Conservation (phyloP, 2,888 invertebrate genomes). For the Drosophila cyrtoloma region DNA sequence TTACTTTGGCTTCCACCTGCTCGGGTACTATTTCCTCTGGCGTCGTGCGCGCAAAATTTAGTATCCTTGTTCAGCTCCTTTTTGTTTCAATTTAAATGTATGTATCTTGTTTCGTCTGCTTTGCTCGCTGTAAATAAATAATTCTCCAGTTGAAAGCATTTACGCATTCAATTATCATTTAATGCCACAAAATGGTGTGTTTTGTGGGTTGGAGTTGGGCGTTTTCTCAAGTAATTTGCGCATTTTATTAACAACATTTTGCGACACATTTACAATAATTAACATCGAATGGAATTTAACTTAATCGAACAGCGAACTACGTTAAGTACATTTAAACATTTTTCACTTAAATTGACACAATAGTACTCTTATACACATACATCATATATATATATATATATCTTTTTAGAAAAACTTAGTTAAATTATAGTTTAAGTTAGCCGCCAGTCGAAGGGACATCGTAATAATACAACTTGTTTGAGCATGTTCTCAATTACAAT, state of each 20-base stretch:
- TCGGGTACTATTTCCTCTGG: slow-evolving; percentile 90
- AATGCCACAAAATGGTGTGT: not conserved
- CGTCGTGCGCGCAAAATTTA: slow-evolving; percentile 87
- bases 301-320: slow-evolving; percentile 54
- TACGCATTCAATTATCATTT: slow-evolving; percentile 18
- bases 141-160: slow-evolving; percentile 4
- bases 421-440: slow-evolving; percentile 55
- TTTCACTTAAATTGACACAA: slow-evolving; percentile 62
- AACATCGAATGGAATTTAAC: slow-evolving; percentile 47
- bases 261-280: slow-evolving; percentile 55
- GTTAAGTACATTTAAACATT: slow-evolving; percentile 43
- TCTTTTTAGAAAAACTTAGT: slow-evolving; percentile 37
- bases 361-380: slow-evolving; percentile 36
- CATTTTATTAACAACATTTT: slow-evolving; percentile 67
- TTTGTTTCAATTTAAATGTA: not conserved
- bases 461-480: slow-evolving; percentile 3
- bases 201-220: not conserved
- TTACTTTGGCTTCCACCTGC: slow-evolving; percentile 89
- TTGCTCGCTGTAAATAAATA: slow-evolving; percentile 55
- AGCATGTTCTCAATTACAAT: slow-evolving; percentile 26
- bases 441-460: slow-evolving; percentile 17
- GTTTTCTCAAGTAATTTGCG: slow-evolving; percentile 42
- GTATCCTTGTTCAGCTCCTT: not conserved
- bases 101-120: slow-evolving; percentile 5
- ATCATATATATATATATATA: not conserved